These are phyloP conservation scores for Aricia artaxerxes DNA, from an alignment of 2,888 invertebrate species.

Conservation along the genomic window DNA sequence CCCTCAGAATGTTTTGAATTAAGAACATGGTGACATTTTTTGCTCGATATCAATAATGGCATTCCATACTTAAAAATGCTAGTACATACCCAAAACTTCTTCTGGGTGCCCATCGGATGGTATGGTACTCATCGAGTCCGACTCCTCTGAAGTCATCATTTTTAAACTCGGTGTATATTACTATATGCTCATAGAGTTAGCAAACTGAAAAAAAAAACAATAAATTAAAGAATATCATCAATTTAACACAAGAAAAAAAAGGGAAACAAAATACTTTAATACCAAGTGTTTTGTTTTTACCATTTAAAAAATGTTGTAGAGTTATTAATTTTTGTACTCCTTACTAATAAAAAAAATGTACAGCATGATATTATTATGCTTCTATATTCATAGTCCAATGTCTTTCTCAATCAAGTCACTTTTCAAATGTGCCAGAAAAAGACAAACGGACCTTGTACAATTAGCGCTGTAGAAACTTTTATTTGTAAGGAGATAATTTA, in stretches of 20 bases:
- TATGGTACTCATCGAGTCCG: slow-evolving; percentile 64
- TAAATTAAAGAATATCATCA: slow-evolving; percentile 32
- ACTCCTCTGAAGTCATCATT: slow-evolving; percentile 70
- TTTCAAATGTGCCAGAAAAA: neutral
- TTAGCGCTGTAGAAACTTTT: neutral
- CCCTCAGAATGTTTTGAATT: too few relatives aligned
- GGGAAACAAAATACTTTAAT: slow-evolving; percentile 20
- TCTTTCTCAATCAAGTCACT: neutral
- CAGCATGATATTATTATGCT: too few relatives aligned
- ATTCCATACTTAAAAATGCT: neutral
- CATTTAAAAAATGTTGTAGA: too few relatives aligned
- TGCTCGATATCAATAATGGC: too few relatives aligned
- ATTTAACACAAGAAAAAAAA: neutral
- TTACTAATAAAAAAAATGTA: too few relatives aligned
- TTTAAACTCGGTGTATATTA: slow-evolving; percentile 41
- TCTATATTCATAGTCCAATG: neutral
- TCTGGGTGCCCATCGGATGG: slow-evolving; percentile 66
- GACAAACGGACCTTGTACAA: neutral
- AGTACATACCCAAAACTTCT: slow-evolving; percentile 59
- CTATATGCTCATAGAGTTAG: slow-evolving; percentile 41
- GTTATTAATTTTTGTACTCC: too few relatives aligned
- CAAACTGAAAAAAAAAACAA: slow-evolving; percentile 43
- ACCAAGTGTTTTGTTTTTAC: too few relatives aligned
- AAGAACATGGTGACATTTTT: too few relatives aligned
- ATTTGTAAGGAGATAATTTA: neutral